These are phyloP conservation scores for Epirrhoe tristata DNA, from an alignment of 2,888 invertebrate genomes.

Conservation along the genomic window DNA sequence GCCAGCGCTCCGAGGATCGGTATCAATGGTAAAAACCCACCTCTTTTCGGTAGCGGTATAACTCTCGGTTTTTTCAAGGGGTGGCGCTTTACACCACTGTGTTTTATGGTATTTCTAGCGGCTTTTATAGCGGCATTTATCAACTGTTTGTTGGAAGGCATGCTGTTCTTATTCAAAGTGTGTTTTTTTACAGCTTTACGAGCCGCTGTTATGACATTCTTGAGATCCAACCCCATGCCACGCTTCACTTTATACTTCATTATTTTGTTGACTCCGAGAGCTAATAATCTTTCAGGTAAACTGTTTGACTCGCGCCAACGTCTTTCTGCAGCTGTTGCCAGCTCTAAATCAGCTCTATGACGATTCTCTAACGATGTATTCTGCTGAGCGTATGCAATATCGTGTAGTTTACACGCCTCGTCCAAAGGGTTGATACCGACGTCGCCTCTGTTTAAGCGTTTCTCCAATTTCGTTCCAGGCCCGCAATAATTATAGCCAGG, in stretches of 20 bases:
- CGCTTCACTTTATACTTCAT: constrained; percentile 17
- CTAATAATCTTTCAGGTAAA: not conserved
- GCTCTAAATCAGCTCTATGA: constrained; percentile 14
- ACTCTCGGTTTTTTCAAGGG: constrained; percentile 8
- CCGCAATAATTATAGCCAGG: constrained; percentile 28
- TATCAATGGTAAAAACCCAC: constrained; percentile 14
- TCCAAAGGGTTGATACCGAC: constrained; percentile 21
- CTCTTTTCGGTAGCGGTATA: constrained; percentile 23
- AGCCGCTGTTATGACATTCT: not conserved
- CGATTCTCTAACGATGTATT: constrained; percentile 3
- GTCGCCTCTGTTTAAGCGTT: constrained; percentile 3
- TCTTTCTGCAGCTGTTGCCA: constrained; percentile 1
- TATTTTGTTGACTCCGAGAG: constrained; percentile 9
- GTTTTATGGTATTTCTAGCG: constrained; percentile 9
- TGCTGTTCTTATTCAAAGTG: not conserved
- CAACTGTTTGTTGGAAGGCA: not conserved
- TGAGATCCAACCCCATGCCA: constrained; percentile 7
- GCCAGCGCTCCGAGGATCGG: constrained; percentile 13
- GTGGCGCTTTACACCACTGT: constrained; percentile 3
- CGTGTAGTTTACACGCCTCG: constrained; percentile 17
- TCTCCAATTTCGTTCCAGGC: constrained; percentile 47
- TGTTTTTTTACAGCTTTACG: constrained; percentile 15
- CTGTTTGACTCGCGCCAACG: not conserved
- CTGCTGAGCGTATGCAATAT: constrained; percentile 9
- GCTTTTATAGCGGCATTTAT: constrained; percentile 3